phyloP scores from a whole-genome alignment of 2,113 vertebrate species.

The Brachirus orientalis region DNA sequence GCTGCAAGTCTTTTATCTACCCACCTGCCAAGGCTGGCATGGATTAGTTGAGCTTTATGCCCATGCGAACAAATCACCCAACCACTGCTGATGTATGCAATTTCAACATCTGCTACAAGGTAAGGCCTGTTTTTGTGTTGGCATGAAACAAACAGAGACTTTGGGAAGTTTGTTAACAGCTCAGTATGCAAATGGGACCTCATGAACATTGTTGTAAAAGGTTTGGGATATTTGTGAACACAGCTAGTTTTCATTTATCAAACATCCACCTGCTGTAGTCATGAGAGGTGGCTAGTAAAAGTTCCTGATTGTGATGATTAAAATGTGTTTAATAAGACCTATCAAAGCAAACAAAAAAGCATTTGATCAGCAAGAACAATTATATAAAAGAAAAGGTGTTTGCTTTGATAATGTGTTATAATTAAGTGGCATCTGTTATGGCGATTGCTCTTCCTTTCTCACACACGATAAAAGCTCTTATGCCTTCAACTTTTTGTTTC shows the following conservation, averaged over 20 bases:
- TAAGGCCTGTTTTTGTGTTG: constrained; percentile 17
- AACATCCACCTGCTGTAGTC: neutral
- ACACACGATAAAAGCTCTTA: constrained; percentile 42
- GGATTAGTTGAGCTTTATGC: constrained; percentile 54
- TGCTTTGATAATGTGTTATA: constrained; percentile 14
- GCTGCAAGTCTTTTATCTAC: constrained; percentile 21
- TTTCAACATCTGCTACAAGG: constrained; percentile 31
- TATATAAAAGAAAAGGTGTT: constrained; percentile 46
- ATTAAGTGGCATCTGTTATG: constrained; percentile 27
- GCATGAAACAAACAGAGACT: neutral
- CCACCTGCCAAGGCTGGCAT: constrained; percentile 34
- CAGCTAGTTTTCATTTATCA: neutral
- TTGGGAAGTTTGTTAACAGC: neutral
- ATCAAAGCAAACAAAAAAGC: too few relatives aligned
- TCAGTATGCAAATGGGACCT: too few relatives aligned
- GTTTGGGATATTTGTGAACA: neutral
- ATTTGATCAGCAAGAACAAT: too few relatives aligned
- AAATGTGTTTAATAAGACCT: too few relatives aligned
- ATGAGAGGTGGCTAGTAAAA: constrained; percentile 2
- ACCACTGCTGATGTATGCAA: constrained; percentile 30
- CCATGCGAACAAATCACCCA: constrained; percentile 17
- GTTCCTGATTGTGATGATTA: neutral
- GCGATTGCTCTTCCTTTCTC: constrained; percentile 13
- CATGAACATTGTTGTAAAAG: too few relatives aligned
- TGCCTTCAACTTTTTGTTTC: neutral